A percentile compares a stretch with the other conserved stretches of the same genome.
These are phyloP conservation scores for Pachyramphus minor DNA, from an alignment of 2,113 vertebrate genomes.

Conservation along the genomic window DNA sequence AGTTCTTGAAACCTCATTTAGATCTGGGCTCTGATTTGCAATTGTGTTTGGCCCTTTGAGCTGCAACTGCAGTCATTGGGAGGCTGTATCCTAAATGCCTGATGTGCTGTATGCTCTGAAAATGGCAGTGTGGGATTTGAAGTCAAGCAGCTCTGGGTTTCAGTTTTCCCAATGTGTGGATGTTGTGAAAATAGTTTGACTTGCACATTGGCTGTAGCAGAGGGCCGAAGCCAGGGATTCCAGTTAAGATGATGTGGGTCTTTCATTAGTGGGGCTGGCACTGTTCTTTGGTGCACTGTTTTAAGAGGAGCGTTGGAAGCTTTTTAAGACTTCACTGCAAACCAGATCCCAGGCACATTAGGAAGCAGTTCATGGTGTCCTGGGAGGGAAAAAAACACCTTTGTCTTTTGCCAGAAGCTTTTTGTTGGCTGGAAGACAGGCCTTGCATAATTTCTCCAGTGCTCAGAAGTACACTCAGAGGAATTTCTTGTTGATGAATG, in stretches of 20 bases:
- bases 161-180: background rate
- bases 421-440: background rate
- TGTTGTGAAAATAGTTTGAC: background rate
- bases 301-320: background rate
- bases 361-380: constrained; percentile 3
- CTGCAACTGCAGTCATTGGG: background rate
- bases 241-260: background rate
- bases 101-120: background rate
- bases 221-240: background rate
- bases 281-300: background rate
- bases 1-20: constrained; percentile 26
- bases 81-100: background rate
- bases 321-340: background rate
- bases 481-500: background rate
- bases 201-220: background rate
- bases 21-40: background rate
- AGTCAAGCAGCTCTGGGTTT: background rate
- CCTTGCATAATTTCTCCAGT: background rate
- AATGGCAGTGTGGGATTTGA: background rate
- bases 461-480: background rate
- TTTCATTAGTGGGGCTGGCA: background rate
- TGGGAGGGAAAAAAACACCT: fast-evolving
- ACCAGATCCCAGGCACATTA: background rate
- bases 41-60: background rate
- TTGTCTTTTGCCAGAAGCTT: background rate